Evolutionary conservation across 1,140 invertebrate species (phyloP), one percentile per base, ranked within the genome.

Genomic region (Drosophila busckii): DNA sequence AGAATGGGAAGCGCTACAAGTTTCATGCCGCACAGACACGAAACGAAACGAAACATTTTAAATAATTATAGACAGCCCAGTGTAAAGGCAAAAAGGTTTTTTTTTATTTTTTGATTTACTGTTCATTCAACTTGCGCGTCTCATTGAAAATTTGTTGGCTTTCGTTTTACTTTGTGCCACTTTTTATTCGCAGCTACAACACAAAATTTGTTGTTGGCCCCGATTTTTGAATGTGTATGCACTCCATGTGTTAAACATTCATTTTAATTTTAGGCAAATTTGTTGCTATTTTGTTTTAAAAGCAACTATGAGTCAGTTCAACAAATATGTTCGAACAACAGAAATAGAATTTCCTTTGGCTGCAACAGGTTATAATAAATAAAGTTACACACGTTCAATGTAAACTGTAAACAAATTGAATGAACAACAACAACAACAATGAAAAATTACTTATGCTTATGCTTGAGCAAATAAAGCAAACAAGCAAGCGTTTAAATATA

Each of bases 211-310:
- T 50, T 22, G 69, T 62, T 42, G 46, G 48, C 23, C 41, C 41
- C 46, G 44, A 61, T 37, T 26, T 20, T 19, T 42, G 44, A 42
- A 29, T 25, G 9, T 5, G 28, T 34, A 15, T 59, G 28, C 50
- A 52, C 52, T 70, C 65, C 75, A 80, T 80, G 53, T 80, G 75
- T 80, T 80, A 69, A 56, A 53, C 76, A 80, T 80, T 80, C 53
- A 41, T 69, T 73, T 65, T 80, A 59, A 78, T 78, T 78, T 80
- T n/a, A n/a, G n/a, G 69, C 52, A 73, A 46, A 17, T 31, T 35
- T n/a, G 13, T 6, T 40, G 55, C 17, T 25, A 29, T 71, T 64
- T 52, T 35, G 50, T 40, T 41, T 17, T 3, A n/a, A n/a, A n/a
- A n/a, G n/a, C n/a, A n/a, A n/a, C n/a, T n/a, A n/a, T n/a, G n/a